Percentiles rank a stretch among this genome's conserved stretches.
Conservation (phyloP, 2,888 invertebrate species). For the Mylabris sibirica region DNA sequence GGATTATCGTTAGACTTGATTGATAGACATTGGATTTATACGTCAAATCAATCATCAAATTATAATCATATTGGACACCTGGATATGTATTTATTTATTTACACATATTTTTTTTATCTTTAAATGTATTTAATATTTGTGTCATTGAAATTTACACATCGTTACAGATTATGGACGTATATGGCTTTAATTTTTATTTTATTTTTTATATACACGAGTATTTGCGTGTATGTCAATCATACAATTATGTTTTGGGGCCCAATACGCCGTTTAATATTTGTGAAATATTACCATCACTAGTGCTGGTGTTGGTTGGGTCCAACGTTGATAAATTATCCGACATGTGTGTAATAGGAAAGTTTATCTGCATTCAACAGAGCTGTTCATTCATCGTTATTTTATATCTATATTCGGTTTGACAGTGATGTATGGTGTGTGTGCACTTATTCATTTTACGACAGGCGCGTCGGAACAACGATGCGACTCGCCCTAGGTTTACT, state of each 20-base stretch:
- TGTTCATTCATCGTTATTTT: conserved; percentile 63
- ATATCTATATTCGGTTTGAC: conserved; percentile 62
- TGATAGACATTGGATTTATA: conserved; percentile 17
- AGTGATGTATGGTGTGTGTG: conserved; percentile 62
- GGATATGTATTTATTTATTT: background rate
- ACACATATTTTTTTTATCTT: background rate
- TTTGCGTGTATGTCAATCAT: conserved; percentile 25
- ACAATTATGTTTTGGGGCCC: conserved; percentile 25
- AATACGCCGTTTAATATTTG: conserved; percentile 28
- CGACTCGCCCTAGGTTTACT: conserved; percentile 53
- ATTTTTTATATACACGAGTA: background rate
- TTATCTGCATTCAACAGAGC: conserved; percentile 62
- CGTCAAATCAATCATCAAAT: conserved; percentile 27
- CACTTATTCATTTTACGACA: conserved; percentile 61
- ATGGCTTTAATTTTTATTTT: background rate
- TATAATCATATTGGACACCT: conserved; percentile 7
- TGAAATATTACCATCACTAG: conserved; percentile 41
- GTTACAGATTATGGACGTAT: conserved; percentile 17
- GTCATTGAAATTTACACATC: conserved; percentile 20
- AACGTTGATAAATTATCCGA: conserved; percentile 60
- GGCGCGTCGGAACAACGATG: conserved; percentile 48
- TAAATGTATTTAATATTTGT: conserved; percentile 11
- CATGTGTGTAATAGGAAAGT: conserved; percentile 62
- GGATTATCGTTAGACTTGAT: conserved; percentile 21
- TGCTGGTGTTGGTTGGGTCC: conserved; percentile 44